A percentile compares a stretch with the other conserved stretches of the same genome.
phyloP scores from a whole-genome alignment of 2,888 invertebrate genomes.

The Linnaemya tessellans region DNA sequence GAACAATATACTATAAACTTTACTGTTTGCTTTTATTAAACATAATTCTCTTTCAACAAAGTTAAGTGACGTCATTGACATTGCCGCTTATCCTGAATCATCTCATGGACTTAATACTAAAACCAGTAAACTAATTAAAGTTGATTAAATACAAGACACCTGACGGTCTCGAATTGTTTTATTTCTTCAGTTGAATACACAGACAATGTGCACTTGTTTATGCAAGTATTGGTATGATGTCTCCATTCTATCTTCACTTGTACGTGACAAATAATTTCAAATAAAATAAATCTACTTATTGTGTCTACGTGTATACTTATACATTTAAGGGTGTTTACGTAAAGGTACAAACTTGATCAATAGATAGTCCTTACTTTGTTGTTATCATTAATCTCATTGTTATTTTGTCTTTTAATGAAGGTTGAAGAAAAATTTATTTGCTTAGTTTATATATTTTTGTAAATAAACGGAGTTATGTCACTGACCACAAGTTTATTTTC shows the following conservation, averaged over 20 bases:
- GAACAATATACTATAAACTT: too few relatives aligned
- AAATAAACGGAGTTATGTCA: too few relatives aligned
- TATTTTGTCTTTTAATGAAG: too few relatives aligned
- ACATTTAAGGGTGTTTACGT: neutral
- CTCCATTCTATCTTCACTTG: constrained; percentile 2
- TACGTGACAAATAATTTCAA: constrained; percentile 43
- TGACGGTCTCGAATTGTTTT: constrained; percentile 1
- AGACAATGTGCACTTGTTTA: constrained; percentile 1
- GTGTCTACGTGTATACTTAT: constrained; percentile 2
- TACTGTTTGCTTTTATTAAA: neutral
- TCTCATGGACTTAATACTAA: neutral
- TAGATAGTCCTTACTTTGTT: neutral
- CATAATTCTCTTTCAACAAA: constrained; percentile 3
- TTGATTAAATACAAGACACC: neutral
- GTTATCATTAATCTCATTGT: constrained; percentile 5
- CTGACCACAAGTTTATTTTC: too few relatives aligned
- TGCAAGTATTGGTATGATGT: neutral
- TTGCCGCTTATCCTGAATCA: constrained; percentile 10
- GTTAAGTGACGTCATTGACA: constrained; percentile 38
- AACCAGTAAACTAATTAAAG: constrained; percentile 49
- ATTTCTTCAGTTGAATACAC: neutral
- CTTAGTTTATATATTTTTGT: too few relatives aligned
- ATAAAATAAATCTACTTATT: constrained; percentile 44
- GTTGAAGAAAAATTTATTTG: too few relatives aligned
- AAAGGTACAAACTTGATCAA: neutral